These are phyloP conservation scores for Muschampia plurimacula DNA, from an alignment of 2,888 invertebrate species.

Conservation along the genomic window DNA sequence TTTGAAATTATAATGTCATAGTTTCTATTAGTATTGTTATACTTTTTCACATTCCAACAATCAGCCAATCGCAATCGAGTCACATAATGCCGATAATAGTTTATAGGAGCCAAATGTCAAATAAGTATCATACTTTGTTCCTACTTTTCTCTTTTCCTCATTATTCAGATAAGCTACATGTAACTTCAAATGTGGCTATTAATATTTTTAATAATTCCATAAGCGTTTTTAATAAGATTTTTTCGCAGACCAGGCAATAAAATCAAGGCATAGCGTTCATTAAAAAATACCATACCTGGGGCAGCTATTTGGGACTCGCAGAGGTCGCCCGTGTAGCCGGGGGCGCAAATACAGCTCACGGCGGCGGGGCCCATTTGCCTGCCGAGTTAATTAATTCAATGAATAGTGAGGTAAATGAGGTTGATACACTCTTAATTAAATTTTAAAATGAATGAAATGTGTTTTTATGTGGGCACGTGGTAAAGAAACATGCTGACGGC, in stretches of 20 bases:
- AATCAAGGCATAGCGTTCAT: neutral
- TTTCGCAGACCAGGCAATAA: neutral
- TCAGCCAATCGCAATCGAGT: too few relatives aligned
- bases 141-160: too few relatives aligned
- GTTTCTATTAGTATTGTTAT: too few relatives aligned
- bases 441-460: neutral
- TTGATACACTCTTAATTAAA: conserved; percentile 26
- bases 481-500: too few relatives aligned
- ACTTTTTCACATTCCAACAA: too few relatives aligned
- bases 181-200: neutral
- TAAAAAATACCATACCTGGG: conserved; percentile 61
- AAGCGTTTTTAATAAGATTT: neutral
- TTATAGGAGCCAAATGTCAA: too few relatives aligned
- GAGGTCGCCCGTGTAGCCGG: conserved; percentile 88
- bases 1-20: too few relatives aligned
- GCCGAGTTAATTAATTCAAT: conserved; percentile 45
- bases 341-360: conserved; percentile 89
- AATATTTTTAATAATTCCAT: neutral
- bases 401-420: conserved; percentile 21
- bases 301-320: conserved; percentile 87
- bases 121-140: too few relatives aligned
- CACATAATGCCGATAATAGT: too few relatives aligned
- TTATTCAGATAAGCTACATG: too few relatives aligned
- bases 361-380: conserved; percentile 92
- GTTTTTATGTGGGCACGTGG: too few relatives aligned